phyloP scores from a whole-genome alignment of 2,113 vertebrate genomes.

The Takifugu flavidus region DNA sequence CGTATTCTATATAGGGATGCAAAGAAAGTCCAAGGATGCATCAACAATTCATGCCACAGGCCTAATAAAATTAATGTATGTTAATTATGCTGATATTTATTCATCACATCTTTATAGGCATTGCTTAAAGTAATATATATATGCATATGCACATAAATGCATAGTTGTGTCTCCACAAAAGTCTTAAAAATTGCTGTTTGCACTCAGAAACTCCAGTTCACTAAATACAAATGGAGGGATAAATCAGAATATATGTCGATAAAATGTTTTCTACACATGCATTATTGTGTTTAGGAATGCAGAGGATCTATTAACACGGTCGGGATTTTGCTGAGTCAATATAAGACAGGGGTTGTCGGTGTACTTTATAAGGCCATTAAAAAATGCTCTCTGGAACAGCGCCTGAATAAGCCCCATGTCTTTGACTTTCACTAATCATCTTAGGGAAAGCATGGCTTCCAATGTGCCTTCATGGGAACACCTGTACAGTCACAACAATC shows the following conservation, averaged over 20 bases:
- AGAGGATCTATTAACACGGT: not conserved
- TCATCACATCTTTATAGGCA: too few relatives aligned
- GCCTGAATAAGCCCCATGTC: constrained; percentile 63
- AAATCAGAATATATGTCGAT: too few relatives aligned
- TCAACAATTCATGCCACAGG: too few relatives aligned
- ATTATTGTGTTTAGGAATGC: constrained; percentile 10
- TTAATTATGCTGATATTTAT: too few relatives aligned
- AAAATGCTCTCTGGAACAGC: constrained; percentile 48
- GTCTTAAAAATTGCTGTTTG: not conserved
- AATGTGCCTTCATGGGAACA: constrained; percentile 67
- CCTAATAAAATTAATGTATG: too few relatives aligned
- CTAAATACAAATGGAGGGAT: not conserved
- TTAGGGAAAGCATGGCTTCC: constrained; percentile 71
- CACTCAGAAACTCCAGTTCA: not conserved
- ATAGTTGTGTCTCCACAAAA: too few relatives aligned
- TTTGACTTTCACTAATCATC: constrained; percentile 74
- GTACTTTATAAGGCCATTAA: constrained; percentile 60
- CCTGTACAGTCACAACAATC: constrained; percentile 33
- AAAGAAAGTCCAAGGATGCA: too few relatives aligned
- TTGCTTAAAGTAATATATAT: too few relatives aligned
- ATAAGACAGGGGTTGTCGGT: constrained; percentile 19
- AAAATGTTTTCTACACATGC: constrained; percentile 1
- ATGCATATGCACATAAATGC: too few relatives aligned
- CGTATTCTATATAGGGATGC: too few relatives aligned
- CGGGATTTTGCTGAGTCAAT: constrained; percentile 62